phyloP scores from a whole-genome alignment of 1,140 invertebrate genomes.

The Drosophila orosa region DNA sequence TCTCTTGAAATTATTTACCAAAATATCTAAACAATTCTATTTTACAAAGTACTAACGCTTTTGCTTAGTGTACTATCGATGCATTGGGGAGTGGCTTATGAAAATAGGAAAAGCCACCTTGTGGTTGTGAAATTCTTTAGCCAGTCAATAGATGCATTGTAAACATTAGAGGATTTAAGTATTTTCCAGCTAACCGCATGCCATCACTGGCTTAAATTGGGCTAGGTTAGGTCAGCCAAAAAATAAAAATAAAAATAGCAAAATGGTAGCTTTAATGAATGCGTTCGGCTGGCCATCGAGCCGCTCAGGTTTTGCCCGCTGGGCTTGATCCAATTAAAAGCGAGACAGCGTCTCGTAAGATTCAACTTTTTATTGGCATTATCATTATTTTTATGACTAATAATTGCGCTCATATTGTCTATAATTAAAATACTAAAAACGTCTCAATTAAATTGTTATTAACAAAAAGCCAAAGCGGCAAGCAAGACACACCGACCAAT shows the following conservation, averaged over 20 bases:
- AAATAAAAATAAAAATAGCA: neutral
- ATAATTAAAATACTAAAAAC: conserved; percentile 79
- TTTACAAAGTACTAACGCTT: neutral
- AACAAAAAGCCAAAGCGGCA: conserved; percentile 71
- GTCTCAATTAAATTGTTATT: conserved; percentile 82
- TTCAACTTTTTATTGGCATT: conserved; percentile 71
- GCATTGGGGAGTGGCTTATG: neutral
- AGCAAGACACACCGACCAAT: conserved; percentile 50
- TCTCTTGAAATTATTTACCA: neutral
- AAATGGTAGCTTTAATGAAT: neutral
- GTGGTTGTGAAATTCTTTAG: conserved; percentile 46
- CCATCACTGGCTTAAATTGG: conserved; percentile 45
- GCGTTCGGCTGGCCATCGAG: conserved; percentile 1
- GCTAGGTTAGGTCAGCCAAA: conserved; percentile 26
- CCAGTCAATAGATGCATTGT: conserved; percentile 24
- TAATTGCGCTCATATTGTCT: conserved; percentile 79
- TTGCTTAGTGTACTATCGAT: neutral
- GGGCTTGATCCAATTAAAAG: conserved; percentile 64
- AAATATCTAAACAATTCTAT: neutral
- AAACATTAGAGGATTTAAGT: conserved; percentile 7
- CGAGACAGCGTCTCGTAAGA: conserved; percentile 45
- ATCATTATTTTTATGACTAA: conserved; percentile 80
- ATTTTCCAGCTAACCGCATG: conserved; percentile 42
- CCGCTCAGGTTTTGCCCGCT: neutral
- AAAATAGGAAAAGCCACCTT: conserved; percentile 26